A percentile compares a stretch with the other conserved stretches of the same genome.
Evolutionary conservation across 2,888 invertebrate species (phyloP).

Genomic region (Alviniconcha strummeri): DNA sequence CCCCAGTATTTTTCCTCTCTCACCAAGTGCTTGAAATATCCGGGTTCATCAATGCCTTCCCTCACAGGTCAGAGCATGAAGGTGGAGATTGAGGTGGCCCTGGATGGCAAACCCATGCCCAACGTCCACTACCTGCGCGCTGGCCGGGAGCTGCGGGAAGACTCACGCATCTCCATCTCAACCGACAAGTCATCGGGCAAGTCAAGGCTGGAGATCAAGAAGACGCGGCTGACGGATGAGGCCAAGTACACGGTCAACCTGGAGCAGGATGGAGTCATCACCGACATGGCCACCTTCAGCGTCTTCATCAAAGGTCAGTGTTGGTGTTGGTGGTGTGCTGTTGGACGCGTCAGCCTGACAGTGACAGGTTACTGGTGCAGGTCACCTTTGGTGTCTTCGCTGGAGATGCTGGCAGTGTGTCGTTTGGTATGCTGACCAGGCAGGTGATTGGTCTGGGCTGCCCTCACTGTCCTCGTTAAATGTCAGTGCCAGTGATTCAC

Average conservation of each 20-base stretch:
- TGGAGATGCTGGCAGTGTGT: not conserved
- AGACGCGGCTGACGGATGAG: conserved; percentile 97
- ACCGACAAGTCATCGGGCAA: conserved; percentile 75
- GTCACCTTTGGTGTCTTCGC: not conserved
- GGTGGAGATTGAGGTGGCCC: conserved; percentile 79
- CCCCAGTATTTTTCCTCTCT: too few species aligned
- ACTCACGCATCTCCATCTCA: conserved; percentile 83
- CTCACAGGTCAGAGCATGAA: conserved; percentile 59
- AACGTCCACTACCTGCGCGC: conserved; percentile 92
- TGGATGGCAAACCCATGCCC: conserved; percentile 95
- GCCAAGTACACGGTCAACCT: conserved; percentile 95
- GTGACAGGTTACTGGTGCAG: not conserved
- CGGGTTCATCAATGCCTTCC: too few species aligned
- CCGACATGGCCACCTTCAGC: conserved; percentile 94
- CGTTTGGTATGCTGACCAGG: too few species aligned
- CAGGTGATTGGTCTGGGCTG: too few species aligned
- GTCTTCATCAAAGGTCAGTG: conserved; percentile 93
- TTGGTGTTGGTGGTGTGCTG: not conserved
- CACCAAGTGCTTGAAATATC: too few species aligned
- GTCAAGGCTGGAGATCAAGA: conserved; percentile 95
- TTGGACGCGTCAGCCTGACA: not conserved
- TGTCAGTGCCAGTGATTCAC: too few species aligned
- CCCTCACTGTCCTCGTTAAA: too few species aligned
- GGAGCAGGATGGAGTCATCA: conserved; percentile 91
- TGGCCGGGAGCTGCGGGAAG: conserved; percentile 94